phyloP scores from a whole-genome alignment of 2,888 invertebrate genomes.

The Orchesella flavescens region DNA sequence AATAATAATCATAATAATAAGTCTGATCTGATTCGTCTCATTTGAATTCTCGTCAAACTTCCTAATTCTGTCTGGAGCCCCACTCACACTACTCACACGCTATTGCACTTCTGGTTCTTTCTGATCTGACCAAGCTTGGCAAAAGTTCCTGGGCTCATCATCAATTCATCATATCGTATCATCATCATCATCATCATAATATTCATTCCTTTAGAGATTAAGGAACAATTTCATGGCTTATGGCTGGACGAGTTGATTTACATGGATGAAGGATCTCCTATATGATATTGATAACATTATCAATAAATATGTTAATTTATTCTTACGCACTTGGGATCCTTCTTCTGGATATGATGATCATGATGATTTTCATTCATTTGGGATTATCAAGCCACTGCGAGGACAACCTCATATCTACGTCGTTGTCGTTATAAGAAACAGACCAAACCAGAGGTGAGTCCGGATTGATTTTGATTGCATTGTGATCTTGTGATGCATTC shows the following conservation, averaged over 20 bases:
- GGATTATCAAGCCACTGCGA: background rate
- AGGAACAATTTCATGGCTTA: slow-evolving; percentile 17
- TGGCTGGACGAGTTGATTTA: slow-evolving; percentile 50
- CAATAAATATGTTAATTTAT: background rate
- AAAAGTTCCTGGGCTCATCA: too few relatives aligned
- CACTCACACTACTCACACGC: too few relatives aligned
- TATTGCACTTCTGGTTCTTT: background rate
- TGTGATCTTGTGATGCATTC: background rate
- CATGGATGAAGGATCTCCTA: background rate
- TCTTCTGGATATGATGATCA: too few relatives aligned
- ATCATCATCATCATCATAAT: background rate
- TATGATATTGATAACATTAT: background rate
- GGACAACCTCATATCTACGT: background rate
- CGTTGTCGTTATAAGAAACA: too few relatives aligned
- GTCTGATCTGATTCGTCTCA: slow-evolving; percentile 12
- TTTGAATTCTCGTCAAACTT: slow-evolving; percentile 42
- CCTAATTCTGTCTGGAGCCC: slow-evolving; percentile 17
- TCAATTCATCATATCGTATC: too few relatives aligned
- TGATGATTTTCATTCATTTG: background rate
- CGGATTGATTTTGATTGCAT: background rate
- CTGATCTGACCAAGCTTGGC: too few relatives aligned
- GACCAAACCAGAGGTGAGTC: background rate
- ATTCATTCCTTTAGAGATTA: background rate
- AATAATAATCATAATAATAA: too few relatives aligned
- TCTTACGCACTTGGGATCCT: background rate